Percentiles rank a stretch among this genome's conserved stretches.
These are phyloP conservation scores for Ahaetulla prasina DNA, from an alignment of 2,113 vertebrate species.

Conservation along the genomic window DNA sequence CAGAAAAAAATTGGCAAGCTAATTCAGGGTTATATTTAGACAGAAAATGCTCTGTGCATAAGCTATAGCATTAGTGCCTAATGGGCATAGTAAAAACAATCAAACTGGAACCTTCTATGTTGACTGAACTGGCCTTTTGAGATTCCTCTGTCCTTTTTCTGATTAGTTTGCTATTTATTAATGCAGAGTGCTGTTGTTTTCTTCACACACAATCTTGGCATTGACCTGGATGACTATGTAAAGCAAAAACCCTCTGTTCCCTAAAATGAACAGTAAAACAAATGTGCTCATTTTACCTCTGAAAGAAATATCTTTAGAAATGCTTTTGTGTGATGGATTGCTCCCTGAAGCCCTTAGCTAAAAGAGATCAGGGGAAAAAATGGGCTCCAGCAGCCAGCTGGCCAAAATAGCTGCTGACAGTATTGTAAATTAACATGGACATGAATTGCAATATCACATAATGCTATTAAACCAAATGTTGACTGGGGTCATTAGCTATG, in stretches of 20 bases:
- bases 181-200: background rate
- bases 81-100: background rate
- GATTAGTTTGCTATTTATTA: constrained; percentile 8
- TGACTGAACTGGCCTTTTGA: background rate
- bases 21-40: background rate
- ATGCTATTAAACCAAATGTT: constrained; percentile 23
- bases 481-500: constrained; percentile 24
- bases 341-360: background rate
- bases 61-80: background rate
- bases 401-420: constrained; percentile 5
- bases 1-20: background rate
- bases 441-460: constrained; percentile 2
- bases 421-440: constrained; percentile 23
- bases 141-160: background rate
- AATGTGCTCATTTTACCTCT: background rate
- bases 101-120: constrained; percentile 7
- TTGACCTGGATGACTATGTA: constrained; percentile 14
- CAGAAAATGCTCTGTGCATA: background rate
- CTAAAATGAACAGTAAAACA: background rate
- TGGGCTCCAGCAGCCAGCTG: background rate
- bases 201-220: background rate
- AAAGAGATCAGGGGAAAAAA: background rate
- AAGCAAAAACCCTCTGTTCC: background rate
- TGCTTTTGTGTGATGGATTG: background rate
- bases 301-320: constrained; percentile 5